These are phyloP conservation scores for Parapsyche elsis DNA, from an alignment of 1,140 invertebrate genomes.

Conservation along the genomic window DNA sequence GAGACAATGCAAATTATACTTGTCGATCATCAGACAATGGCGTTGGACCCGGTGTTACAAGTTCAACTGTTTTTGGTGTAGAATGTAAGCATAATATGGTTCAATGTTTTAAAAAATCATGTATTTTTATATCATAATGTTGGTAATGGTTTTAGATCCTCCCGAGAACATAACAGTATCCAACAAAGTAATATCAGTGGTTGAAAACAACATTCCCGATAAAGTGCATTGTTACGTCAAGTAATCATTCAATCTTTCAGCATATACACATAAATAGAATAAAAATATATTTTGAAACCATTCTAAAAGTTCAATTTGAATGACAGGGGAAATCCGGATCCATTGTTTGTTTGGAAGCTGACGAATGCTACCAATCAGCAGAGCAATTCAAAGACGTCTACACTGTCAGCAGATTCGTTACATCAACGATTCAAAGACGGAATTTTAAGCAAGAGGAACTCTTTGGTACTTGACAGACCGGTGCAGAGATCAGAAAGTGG, in stretches of 20 bases:
- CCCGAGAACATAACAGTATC: constrained; percentile 86
- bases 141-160: constrained; percentile 80
- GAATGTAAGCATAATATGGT: constrained; percentile 76
- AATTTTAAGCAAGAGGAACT: constrained; percentile 61
- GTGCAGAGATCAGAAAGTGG: constrained; percentile 75
- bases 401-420: constrained; percentile 18
- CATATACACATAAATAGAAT: neutral
- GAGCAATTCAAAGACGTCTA: neutral
- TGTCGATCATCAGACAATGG: constrained; percentile 82
- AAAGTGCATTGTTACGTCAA: constrained; percentile 81
- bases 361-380: constrained; percentile 37
- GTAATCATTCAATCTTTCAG: constrained; percentile 61
- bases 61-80: constrained; percentile 84
- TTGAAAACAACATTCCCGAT: constrained; percentile 79
- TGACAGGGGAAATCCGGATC: constrained; percentile 53
- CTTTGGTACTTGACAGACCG: constrained; percentile 69
- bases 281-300: neutral
- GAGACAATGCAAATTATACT: constrained; percentile 85
- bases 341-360: constrained; percentile 44
- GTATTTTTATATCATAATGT: neutral
- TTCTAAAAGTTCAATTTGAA: constrained; percentile 47
- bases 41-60: constrained; percentile 79
- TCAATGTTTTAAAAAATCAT: constrained; percentile 15
- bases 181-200: constrained; percentile 76
- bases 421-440: constrained; percentile 55